These are phyloP conservation scores for Microtus richardsoni DNA, from an alignment of 2,113 vertebrate species.

Conservation along the genomic window DNA sequence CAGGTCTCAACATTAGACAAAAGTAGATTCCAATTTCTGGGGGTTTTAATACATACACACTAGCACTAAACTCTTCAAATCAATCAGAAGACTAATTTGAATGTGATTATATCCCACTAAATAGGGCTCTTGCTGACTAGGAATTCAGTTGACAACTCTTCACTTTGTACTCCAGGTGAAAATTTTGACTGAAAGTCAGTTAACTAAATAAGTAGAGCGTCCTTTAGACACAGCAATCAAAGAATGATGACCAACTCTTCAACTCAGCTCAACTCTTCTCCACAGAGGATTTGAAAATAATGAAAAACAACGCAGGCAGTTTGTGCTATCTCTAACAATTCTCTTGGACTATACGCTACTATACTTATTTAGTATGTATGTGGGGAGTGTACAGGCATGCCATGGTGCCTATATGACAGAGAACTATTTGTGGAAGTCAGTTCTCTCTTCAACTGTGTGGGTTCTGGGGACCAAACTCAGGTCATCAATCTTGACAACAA, in stretches of 20 bases:
- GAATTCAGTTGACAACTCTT: conserved; percentile 41
- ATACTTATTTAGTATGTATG: neutral
- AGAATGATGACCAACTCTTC: too few relatives aligned
- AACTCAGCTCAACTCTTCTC: too few relatives aligned
- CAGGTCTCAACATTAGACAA: conserved; percentile 39
- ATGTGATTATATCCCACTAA: neutral
- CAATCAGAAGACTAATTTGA: conserved; percentile 14
- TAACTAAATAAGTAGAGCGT: too few relatives aligned
- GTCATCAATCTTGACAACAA: neutral
- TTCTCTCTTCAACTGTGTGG: neutral
- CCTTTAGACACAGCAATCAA: too few relatives aligned
- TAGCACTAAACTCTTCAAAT: neutral
- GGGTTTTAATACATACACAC: conserved; percentile 14
- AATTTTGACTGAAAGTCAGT: neutral
- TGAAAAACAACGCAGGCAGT: too few relatives aligned
- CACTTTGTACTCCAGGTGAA: conserved; percentile 45
- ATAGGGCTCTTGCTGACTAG: neutral
- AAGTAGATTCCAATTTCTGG: conserved; percentile 17
- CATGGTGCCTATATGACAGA: neutral
- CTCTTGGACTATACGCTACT: neutral
- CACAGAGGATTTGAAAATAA: too few relatives aligned
- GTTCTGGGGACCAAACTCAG: neutral
- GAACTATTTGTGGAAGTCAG: neutral
- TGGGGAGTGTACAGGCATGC: neutral
- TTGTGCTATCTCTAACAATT: conserved; percentile 16